These are phyloP conservation scores for Odontamblyopus rebecca DNA, from an alignment of 2,797 vertebrate species.

Conservation along the genomic window DNA sequence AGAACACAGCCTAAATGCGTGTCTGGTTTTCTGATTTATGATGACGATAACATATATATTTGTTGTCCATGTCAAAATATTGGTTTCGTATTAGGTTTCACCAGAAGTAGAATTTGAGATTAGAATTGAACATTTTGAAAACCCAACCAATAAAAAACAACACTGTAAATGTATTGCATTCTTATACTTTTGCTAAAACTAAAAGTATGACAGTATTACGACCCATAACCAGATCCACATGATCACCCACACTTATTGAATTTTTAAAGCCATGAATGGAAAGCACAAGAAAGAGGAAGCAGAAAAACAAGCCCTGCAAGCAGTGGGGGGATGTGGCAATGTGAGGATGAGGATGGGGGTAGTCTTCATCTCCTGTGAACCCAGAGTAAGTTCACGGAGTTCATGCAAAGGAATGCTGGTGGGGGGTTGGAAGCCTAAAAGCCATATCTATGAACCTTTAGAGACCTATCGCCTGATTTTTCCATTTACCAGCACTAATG, in stretches of 20 bases:
- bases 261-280: conserved; percentile 41
- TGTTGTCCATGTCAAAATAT: too few species aligned
- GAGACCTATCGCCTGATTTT: conserved; percentile 40
- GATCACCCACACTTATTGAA: conserved; percentile 23
- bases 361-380: conserved; percentile 59
- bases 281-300: neutral
- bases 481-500: conserved; percentile 49
- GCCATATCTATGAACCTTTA: conserved; percentile 40
- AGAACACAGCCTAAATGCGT: too few species aligned
- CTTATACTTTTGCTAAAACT: neutral
- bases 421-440: conserved; percentile 43
- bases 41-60: neutral
- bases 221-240: neutral
- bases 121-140: too few species aligned
- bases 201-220: neutral
- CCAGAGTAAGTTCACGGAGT: conserved; percentile 58
- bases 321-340: conserved; percentile 48
- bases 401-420: conserved; percentile 65
- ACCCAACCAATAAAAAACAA: too few species aligned
- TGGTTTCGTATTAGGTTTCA: too few species aligned
- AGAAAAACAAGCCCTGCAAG: conserved; percentile 17
- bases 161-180: neutral
- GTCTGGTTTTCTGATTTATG: neutral
- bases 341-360: conserved; percentile 53
- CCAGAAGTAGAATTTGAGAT: too few species aligned